Base-by-base conservation (phyloP, 2,113 vertebrate genomes). In the Dipodomys stephensi region DNA sequence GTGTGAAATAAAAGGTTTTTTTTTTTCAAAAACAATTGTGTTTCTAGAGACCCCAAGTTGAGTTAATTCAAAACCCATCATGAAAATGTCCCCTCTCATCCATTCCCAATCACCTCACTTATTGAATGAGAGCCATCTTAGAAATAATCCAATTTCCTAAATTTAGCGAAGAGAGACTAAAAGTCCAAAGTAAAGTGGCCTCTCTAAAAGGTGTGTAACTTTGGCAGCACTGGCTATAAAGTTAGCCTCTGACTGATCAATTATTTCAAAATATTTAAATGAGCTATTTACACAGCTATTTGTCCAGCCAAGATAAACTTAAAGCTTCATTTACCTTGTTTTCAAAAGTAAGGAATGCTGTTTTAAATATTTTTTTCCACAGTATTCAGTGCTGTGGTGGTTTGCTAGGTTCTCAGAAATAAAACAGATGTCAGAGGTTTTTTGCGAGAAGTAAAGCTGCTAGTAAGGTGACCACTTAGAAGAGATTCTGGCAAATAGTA, bases 191-290 rank as follows among this genome's bases (percentile, higher is more conserved):
- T 32, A 67, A 83, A 85, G 15, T 86, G 19, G 8, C 6, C 30
- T 85, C 23, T n/a, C 6, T 23, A 84, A 84, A 93, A 73, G 2
- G 9, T 22, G 20, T 69, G 11, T 68, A 53, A 69, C 87, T 64
- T 95, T 73, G n/a, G 7, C 32, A 89, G 62, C 77, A 88, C 2
- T 76, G 49, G 85, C 53, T 22, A 25, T 32, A 94, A 67, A 73
- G 9, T 0, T 32, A 67, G 35, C 74, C 7, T 79, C 65, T 88
- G 83, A 65, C 9, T 82, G 64, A 82, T 60, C 30, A 12, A 65
- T 91, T 92, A 65, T 84, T 96, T 94, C n/a, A 89, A 81, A 79
- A 69, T 67, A 81, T 88, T 83, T 85, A 71, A 85, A 32, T 85
- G 35, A 91, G 7, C 23, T 77, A 44, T 69, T 92, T 73, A 60